Percentiles rank a stretch among this genome's conserved stretches.
phyloP scores from a whole-genome alignment of 2,888 invertebrate species.

The Cantharis rustica region DNA sequence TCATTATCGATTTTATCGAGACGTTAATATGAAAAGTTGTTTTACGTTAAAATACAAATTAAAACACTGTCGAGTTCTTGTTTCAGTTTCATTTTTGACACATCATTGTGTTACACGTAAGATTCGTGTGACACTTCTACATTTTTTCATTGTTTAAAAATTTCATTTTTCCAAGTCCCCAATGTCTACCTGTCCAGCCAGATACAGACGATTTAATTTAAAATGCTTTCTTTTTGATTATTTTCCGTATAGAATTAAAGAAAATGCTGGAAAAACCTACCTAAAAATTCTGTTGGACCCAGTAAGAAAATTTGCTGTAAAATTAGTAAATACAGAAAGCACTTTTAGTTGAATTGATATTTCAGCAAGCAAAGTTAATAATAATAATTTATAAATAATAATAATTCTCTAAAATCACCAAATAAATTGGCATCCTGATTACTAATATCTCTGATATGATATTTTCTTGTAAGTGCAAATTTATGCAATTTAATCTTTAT shows the following conservation, averaged over 20 bases:
- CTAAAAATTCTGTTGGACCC: neutral
- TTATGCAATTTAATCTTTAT: no score
- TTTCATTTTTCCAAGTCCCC: neutral
- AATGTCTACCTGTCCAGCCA: neutral
- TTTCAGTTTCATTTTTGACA: neutral
- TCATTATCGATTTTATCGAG: constrained; percentile 4
- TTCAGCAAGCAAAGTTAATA: no score
- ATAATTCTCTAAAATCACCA: no score
- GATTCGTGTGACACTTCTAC: neutral
- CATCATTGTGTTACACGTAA: neutral
- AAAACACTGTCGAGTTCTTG: neutral
- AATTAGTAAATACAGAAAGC: no score
- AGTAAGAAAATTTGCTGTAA: no score
- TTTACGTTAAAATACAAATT: neutral
- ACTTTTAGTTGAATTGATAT: no score
- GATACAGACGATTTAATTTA: neutral
- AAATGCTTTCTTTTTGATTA: neutral
- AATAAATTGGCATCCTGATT: no score
- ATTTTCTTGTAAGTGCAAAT: no score
- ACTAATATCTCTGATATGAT: no score
- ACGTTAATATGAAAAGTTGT: neutral
- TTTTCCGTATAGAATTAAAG: neutral
- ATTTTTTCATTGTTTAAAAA: neutral
- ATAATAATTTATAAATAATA: no score
- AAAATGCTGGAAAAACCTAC: neutral